Evolutionary conservation across 2,888 invertebrate species (phyloP).

Genomic region (Cerastoderma edule): DNA sequence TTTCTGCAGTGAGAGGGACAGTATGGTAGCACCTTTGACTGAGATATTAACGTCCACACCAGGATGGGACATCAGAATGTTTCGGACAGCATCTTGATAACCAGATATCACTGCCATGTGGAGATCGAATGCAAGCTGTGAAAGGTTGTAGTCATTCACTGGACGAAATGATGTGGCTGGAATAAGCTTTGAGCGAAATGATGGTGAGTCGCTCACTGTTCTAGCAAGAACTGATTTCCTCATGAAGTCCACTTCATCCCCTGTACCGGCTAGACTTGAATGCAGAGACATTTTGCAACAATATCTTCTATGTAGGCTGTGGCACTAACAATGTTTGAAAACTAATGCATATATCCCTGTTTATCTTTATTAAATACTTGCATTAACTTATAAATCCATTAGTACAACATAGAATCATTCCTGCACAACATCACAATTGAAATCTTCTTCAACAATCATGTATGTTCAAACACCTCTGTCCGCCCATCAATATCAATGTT

Average conservation of each 20-base stretch:
- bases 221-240: constrained; percentile 45
- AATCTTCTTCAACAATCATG: not conserved
- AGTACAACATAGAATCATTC: no score
- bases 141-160: constrained; percentile 69
- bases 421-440: not conserved
- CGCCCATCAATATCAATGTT: no score
- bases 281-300: constrained; percentile 46
- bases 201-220: constrained; percentile 40
- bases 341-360: no score
- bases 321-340: no score
- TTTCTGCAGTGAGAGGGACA: constrained; percentile 82
- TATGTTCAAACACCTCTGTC: no score
- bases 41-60: constrained; percentile 79
- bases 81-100: constrained; percentile 70
- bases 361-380: no score
- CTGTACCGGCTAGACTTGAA: constrained; percentile 31
- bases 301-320: no score
- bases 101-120: constrained; percentile 73
- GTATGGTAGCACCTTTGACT: constrained; percentile 81
- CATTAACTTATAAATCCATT: no score
- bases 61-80: constrained; percentile 75
- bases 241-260: constrained; percentile 39
- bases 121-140: constrained; percentile 75
- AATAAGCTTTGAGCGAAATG: constrained; percentile 50
- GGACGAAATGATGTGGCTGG: constrained; percentile 63